Conservation (phyloP, 2,797 vertebrate genomes). For the Microctenopoma stevenorrisi region DNA sequence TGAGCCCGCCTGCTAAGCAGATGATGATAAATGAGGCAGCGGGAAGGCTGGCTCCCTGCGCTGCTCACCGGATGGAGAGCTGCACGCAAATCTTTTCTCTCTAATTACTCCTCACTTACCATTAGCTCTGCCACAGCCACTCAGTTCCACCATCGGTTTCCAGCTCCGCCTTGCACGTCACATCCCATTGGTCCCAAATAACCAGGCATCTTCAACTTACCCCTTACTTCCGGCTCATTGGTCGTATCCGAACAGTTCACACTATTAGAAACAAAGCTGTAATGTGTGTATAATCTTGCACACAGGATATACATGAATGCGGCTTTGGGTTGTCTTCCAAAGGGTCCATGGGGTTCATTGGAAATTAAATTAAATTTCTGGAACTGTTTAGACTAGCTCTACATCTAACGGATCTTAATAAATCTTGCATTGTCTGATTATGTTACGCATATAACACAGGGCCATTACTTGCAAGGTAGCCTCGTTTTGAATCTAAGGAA, state of each 20-base stretch:
- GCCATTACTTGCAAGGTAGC: slow-evolving; percentile 16
- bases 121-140: slow-evolving; percentile 79
- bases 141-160: slow-evolving; percentile 78
- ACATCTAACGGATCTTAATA: background rate
- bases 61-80: slow-evolving; percentile 73
- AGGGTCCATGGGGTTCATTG: background rate
- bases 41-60: slow-evolving; percentile 67
- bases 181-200: slow-evolving; percentile 57
- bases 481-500: slow-evolving; percentile 29
- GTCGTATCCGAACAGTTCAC: slow-evolving; percentile 35
- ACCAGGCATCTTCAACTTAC: slow-evolving; percentile 24
- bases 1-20: slow-evolving; percentile 77
- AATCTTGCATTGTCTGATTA: slow-evolving; percentile 11
- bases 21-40: slow-evolving; percentile 86
- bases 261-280: slow-evolving; percentile 1
- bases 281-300: slow-evolving; percentile 17
- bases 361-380: background rate
- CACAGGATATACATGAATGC: background rate
- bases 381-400: background rate
- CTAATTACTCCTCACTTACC: slow-evolving; percentile 86
- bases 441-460: background rate
- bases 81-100: slow-evolving; percentile 78
- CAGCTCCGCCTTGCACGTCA: slow-evolving; percentile 35
- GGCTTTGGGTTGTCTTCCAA: background rate
- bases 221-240: slow-evolving; percentile 17